These are phyloP conservation scores for Hyposoter didymator DNA, from an alignment of 2,888 invertebrate species.

Conservation along the genomic window DNA sequence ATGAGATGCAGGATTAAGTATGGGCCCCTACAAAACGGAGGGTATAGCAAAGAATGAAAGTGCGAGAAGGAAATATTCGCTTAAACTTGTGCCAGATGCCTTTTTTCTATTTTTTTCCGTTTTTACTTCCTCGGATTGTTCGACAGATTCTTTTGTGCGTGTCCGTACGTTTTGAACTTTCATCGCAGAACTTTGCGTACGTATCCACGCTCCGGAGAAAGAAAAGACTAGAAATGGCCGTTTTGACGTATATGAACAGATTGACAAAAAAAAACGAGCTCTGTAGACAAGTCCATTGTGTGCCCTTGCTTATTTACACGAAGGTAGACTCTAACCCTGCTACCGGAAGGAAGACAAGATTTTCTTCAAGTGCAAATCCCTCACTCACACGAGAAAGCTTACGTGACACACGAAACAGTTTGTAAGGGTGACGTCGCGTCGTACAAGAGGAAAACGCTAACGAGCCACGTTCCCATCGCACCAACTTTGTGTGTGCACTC, in stretches of 20 bases:
- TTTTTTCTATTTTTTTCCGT: slow-evolving; percentile 7
- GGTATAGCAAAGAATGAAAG: slow-evolving; percentile 25
- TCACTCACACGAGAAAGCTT: slow-evolving; percentile 22
- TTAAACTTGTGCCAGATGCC: slow-evolving; percentile 7
- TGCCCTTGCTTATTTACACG: slow-evolving; percentile 6
- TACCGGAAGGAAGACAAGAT: slow-evolving; percentile 48
- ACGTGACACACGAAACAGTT: slow-evolving; percentile 18
- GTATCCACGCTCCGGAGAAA: slow-evolving; percentile 9
- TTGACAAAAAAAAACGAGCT: slow-evolving; percentile 29
- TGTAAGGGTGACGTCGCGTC: slow-evolving; percentile 27
- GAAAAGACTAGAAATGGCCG: slow-evolving; percentile 1
- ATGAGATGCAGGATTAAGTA: neutral
- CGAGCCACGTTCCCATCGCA: slow-evolving; percentile 77
- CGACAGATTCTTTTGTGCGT: slow-evolving; percentile 1
- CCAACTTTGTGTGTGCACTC: slow-evolving; percentile 24
- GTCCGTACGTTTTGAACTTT: slow-evolving; percentile 6
- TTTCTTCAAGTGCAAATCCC: slow-evolving; percentile 58
- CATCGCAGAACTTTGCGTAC: slow-evolving; percentile 23
- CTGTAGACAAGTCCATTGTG: slow-evolving; percentile 35
- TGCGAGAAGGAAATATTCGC: slow-evolving; percentile 41
- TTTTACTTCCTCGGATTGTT: slow-evolving; percentile 7
- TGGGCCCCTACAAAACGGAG: neutral
- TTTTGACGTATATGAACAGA: slow-evolving; percentile 6
- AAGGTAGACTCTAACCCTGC: slow-evolving; percentile 39
- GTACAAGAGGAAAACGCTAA: slow-evolving; percentile 69